Evolutionary conservation across 1,140 invertebrate species (phyloP).

Genomic region (Cydia fagiglandana): DNA sequence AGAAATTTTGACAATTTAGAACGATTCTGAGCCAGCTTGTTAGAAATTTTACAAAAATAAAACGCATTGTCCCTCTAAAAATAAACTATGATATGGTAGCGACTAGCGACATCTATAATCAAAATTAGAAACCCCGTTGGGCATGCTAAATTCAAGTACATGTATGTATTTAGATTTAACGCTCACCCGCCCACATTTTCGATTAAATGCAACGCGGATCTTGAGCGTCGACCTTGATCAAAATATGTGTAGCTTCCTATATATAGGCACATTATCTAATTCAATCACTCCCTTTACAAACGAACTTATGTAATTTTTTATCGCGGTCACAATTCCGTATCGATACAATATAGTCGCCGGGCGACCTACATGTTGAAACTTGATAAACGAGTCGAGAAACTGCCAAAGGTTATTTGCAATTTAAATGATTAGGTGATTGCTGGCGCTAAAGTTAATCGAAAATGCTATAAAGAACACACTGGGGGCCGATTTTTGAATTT

Average conservation of each 20-base stretch:
- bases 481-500: no score
- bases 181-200: neutral
- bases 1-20: no score
- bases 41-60: no score
- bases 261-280: neutral
- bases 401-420: conserved; percentile 8
- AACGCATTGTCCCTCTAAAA: no score
- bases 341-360: neutral
- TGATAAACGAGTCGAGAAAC: neutral
- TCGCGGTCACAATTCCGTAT: neutral
- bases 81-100: no score
- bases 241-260: conserved; percentile 3
- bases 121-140: no score
- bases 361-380: conserved; percentile 9
- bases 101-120: no score
- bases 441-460: neutral
- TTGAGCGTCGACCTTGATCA: neutral
- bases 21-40: no score
- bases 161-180: neutral
- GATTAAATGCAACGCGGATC: neutral
- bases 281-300: neutral
- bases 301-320: conserved; percentile 4
- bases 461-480: no score
- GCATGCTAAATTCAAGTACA: no score
- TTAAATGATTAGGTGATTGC: neutral